phyloP scores from a whole-genome alignment of 2,888 invertebrate species.

The Trichacis sp. region DNA sequence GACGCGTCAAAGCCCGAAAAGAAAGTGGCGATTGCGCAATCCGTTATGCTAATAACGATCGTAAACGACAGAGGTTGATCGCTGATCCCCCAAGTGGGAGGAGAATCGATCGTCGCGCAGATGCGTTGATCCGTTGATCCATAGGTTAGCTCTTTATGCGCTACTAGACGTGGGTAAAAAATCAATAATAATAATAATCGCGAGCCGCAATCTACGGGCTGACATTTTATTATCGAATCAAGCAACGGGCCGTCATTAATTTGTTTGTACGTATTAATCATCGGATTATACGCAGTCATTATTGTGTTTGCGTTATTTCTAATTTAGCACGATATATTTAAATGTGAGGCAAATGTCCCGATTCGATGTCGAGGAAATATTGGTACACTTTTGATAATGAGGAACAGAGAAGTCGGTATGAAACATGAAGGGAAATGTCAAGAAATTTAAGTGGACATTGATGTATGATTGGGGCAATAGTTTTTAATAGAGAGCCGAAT shows the following conservation, averaged over 20 bases:
- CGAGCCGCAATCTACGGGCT: neutral
- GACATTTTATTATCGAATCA: neutral
- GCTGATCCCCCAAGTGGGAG: conserved; percentile 16
- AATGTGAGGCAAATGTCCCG: no score
- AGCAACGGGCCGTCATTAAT: neutral
- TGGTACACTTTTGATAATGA: no score
- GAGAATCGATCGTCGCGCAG: neutral
- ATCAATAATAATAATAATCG: neutral
- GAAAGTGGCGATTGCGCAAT: conserved; percentile 32
- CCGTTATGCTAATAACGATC: conserved; percentile 33
- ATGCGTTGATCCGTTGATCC: neutral
- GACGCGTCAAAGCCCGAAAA: conserved; percentile 33
- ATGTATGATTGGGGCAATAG: no score
- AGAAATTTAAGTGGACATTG: no score
- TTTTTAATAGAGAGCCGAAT: no score
- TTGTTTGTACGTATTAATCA: no score
- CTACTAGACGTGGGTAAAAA: neutral
- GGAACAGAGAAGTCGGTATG: no score
- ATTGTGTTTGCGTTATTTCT: no score
- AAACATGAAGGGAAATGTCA: no score
- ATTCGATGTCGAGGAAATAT: no score
- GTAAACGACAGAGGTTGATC: conserved; percentile 27
- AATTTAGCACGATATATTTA: no score
- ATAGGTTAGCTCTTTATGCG: neutral
- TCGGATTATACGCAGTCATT: no score